Conservation (phyloP, 2,797 vertebrate genomes). For the Clangula hyemalis region DNA sequence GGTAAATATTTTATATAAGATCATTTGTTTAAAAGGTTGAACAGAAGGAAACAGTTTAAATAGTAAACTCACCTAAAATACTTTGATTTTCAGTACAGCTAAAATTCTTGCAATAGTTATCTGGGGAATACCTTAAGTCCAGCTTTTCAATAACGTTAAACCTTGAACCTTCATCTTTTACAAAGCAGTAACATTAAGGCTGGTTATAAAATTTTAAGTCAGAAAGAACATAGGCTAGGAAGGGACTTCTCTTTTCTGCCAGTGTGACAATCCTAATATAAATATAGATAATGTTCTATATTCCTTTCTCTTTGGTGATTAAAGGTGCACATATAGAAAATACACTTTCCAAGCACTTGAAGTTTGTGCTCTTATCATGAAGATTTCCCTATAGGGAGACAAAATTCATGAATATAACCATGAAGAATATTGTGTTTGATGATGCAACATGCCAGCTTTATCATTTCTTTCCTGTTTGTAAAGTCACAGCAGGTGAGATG, state of each 20-base stretch:
- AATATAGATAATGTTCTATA: conserved; percentile 12
- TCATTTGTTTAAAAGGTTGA: not conserved
- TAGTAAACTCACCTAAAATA: not conserved
- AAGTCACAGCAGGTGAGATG: not conserved
- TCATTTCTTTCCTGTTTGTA: not conserved
- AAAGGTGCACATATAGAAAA: conserved; percentile 1
- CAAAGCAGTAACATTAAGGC: not conserved
- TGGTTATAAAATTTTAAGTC: conserved; percentile 13
- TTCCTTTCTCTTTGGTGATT: conserved; percentile 14
- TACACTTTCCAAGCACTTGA: not conserved
- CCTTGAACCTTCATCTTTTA: not conserved
- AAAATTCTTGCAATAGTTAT: not conserved
- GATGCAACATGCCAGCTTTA: not conserved
- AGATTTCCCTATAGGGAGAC: not conserved
- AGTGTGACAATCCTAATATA: not conserved
- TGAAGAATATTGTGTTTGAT: not conserved
- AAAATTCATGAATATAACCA: not conserved
- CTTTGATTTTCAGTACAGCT: not conserved
- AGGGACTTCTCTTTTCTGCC: not conserved
- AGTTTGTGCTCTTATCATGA: conserved; percentile 1
- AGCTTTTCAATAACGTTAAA: not conserved
- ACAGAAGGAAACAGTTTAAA: not conserved
- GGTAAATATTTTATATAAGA: not conserved
- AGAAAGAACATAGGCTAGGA: not conserved
- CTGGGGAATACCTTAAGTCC: not conserved